phyloP scores from a whole-genome alignment of 2,113 vertebrate genomes.

The Paedocypris sp. region DNA sequence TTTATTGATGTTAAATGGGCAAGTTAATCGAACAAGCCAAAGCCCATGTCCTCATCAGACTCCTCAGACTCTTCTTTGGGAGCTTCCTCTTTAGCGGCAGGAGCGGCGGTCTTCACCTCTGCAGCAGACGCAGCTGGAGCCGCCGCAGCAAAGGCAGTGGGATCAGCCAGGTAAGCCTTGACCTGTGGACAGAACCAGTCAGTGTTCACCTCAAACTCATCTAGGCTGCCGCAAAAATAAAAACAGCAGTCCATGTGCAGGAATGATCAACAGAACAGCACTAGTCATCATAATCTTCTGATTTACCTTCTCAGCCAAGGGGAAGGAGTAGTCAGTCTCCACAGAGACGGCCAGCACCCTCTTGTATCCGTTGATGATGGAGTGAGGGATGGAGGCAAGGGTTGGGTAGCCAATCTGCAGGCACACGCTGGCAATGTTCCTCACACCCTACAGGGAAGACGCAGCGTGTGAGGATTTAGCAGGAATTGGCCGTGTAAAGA shows the following conservation, averaged over 20 bases:
- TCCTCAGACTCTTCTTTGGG: constrained; percentile 87
- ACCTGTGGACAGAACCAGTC: constrained; percentile 55
- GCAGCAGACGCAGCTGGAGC: constrained; percentile 58
- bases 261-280: constrained; percentile 31
- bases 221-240: too few species aligned
- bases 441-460: constrained; percentile 71
- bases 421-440: constrained; percentile 90
- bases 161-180: constrained; percentile 89
- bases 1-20: constrained; percentile 26
- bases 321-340: constrained; percentile 91
- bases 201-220: too few species aligned
- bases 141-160: constrained; percentile 75
- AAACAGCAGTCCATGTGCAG: too few species aligned
- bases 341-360: constrained; percentile 84
- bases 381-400: constrained; percentile 86
- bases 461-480: neutral
- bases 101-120: constrained; percentile 50
- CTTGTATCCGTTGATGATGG: constrained; percentile 92
- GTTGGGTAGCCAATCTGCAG: constrained; percentile 97
- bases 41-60: constrained; percentile 93
- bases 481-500: neutral
- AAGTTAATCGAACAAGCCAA: constrained; percentile 82
- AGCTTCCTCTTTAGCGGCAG: constrained; percentile 68
- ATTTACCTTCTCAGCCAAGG: constrained; percentile 92
- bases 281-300: constrained; percentile 6